Evolutionary conservation across 2,888 invertebrate genomes (phyloP).

Genomic region (Willowsia nigromaculata): DNA sequence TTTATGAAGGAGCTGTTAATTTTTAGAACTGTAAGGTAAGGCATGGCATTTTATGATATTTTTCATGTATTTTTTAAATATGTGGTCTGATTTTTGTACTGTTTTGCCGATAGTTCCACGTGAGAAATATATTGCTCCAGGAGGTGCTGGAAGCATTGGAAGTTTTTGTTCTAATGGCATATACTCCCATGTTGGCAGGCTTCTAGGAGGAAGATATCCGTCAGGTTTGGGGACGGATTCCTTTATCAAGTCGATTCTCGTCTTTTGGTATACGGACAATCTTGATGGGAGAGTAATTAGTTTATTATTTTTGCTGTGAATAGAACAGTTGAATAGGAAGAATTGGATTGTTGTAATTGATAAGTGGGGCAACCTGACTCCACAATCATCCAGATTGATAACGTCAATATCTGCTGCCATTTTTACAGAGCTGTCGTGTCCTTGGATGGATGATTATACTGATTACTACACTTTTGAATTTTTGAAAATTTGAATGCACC

Average conservation of each 20-base stretch:
- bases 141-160: slow-evolving; percentile 83
- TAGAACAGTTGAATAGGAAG: no score
- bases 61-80: neutral
- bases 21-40: neutral
- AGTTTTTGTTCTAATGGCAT: slow-evolving; percentile 83
- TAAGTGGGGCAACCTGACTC: neutral
- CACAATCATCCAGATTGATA: neutral
- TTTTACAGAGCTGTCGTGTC: no score
- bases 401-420: no score
- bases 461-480: no score
- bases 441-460: no score
- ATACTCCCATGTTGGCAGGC: slow-evolving; percentile 83
- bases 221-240: slow-evolving; percentile 82
- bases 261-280: slow-evolving; percentile 30
- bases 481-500: no score
- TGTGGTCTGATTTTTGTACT: slow-evolving; percentile 73
- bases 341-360: neutral
- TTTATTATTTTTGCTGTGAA: neutral
- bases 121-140: slow-evolving; percentile 82
- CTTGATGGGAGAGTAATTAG: neutral
- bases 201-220: slow-evolving; percentile 82
- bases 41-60: neutral
- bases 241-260: slow-evolving; percentile 79
- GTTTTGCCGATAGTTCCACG: slow-evolving; percentile 82
- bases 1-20: neutral